phyloP scores from a whole-genome alignment of 2,888 invertebrate genomes.

The Zygogramma bicolorata region DNA sequence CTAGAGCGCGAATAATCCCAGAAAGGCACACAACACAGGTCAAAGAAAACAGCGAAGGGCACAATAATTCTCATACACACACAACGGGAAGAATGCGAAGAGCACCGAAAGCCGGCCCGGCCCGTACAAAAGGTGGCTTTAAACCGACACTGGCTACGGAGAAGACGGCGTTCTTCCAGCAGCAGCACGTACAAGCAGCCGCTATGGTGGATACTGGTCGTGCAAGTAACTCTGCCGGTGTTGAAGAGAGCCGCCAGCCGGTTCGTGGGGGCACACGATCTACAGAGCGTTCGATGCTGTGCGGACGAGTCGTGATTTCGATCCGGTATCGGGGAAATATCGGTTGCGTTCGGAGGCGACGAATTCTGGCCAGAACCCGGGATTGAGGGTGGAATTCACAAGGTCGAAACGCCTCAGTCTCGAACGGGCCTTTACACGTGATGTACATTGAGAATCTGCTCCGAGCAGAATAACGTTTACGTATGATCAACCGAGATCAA shows the following conservation, averaged over 20 bases:
- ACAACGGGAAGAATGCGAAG: too few species aligned
- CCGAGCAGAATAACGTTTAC: too few species aligned
- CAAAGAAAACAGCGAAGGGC: neutral
- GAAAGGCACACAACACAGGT: neutral
- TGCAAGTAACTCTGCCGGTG: conserved; percentile 44
- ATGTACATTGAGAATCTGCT: too few species aligned
- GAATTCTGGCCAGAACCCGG: neutral
- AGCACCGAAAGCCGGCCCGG: too few species aligned
- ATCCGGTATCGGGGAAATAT: neutral
- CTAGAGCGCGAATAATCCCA: neutral
- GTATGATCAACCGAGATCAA: too few species aligned
- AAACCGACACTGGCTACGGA: too few species aligned
- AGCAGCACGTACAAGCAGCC: conserved; percentile 51
- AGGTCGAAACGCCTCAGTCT: too few species aligned
- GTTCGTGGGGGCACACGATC: conserved; percentile 49
- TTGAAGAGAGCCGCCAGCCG: conserved; percentile 19
- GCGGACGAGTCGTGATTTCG: neutral
- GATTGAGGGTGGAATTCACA: too few species aligned
- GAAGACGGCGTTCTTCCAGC: conserved; percentile 45
- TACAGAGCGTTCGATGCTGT: conserved; percentile 18
- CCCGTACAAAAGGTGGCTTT: too few species aligned
- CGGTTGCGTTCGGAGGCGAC: neutral
- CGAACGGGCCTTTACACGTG: too few species aligned
- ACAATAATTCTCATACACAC: too few species aligned
- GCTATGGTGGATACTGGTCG: conserved; percentile 58